These are phyloP conservation scores for Mastomys natalensis DNA, from an alignment of 2,113 vertebrate genomes.

Conservation along the genomic window DNA sequence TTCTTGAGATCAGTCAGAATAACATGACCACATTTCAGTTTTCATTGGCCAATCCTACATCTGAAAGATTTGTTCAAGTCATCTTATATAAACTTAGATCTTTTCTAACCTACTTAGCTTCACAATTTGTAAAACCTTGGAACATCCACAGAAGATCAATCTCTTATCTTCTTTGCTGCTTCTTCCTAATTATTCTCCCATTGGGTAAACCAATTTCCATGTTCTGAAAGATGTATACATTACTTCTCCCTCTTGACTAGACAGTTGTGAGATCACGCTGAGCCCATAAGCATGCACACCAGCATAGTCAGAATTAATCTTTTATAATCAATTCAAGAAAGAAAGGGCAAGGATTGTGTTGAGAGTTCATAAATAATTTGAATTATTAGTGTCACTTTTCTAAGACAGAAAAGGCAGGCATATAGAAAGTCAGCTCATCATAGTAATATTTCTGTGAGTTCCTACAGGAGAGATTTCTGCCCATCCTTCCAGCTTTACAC, in stretches of 20 bases:
- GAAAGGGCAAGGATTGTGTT: background rate
- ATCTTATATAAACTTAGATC: conserved; percentile 15
- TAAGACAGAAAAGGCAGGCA: background rate
- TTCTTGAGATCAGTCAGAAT: conserved; percentile 20
- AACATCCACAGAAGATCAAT: conserved; percentile 19
- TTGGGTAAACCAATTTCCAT: conserved; percentile 24
- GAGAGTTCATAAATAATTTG: background rate
- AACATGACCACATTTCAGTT: background rate
- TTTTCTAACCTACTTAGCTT: conserved; percentile 60
- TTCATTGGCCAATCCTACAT: conserved; percentile 27
- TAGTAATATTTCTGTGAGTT: background rate
- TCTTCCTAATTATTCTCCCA: conserved; percentile 52
- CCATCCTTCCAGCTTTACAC: background rate
- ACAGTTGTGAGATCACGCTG: conserved; percentile 31
- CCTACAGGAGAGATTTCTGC: background rate
- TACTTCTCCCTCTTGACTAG: conserved; percentile 22
- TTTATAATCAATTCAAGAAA: background rate
- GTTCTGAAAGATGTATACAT: conserved; percentile 19
- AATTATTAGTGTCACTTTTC: background rate
- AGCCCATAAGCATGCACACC: background rate
- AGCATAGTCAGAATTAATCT: background rate
- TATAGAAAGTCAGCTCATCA: background rate
- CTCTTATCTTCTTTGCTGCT: conserved; percentile 3
- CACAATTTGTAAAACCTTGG: conserved; percentile 36
- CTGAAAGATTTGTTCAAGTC: conserved; percentile 4